Evolutionary conservation across 1,140 invertebrate species (phyloP), one percentile per base, ranked within the genome.

Genomic region (Teleogryllus occipitalis): DNA sequence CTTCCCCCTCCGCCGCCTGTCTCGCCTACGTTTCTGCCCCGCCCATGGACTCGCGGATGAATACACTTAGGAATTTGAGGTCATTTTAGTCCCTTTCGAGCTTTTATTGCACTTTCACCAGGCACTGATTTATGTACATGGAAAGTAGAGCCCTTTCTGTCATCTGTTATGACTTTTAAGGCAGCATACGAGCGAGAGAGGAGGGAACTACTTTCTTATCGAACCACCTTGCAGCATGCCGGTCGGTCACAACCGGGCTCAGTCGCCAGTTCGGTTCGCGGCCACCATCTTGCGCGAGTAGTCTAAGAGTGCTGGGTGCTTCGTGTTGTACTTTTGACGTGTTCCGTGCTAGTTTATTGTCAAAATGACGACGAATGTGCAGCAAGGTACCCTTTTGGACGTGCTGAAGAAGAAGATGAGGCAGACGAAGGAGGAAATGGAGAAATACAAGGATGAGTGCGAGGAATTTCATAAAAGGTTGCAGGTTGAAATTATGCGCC

Each of bases 321-420:
- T 39, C 8, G 77, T 5, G 46, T 49, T n/a, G 47, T 54, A 7
- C 5, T 10, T 7, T 79, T 74, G 12, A 27, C 21, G 27, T 78
- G 77, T 46, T 27, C 74, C n/a, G 76, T 15, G 8, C 21, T 48
- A 47, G 21, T n/a, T 75, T n/a, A 54, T 47, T 75, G 74, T 5
- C 47, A 91, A 91, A 88, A 96, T 95, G 94, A 93, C 93, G 88
- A 91, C 93, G 84, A 94, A 93, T 88, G 91, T 94, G 88, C 92
- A 92, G 85, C 93, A 94, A 88, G 94, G 94, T 84, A 93, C 93
- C 83, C 91, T 98, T 82, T 90, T 98, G 85, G 96, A 98, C 89
- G 95, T 97, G 83, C 91, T 99, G 82, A 99, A 99, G 91, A 98
- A 98, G 91, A 99, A 99, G 92, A 99, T 99, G 97, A 92, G 95